These are phyloP conservation scores for Phenganax marumi DNA, from an alignment of 92 coral and sea anemone species.

Conservation along the genomic window DNA sequence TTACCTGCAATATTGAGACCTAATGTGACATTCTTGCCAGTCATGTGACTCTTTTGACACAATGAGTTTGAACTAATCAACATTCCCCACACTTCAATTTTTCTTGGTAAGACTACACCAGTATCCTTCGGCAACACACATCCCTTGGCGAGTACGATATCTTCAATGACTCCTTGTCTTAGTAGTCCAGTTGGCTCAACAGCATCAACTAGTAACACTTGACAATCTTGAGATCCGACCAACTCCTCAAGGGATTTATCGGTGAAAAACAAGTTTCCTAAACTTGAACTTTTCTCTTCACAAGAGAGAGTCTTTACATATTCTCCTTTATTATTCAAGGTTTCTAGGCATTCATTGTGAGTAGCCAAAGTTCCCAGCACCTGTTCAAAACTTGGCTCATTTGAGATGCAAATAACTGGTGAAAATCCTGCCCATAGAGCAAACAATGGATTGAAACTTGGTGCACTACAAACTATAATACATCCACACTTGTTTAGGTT, in stretches of 20 bases:
- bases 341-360: conserved; percentile 18
- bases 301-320: too few relatives aligned
- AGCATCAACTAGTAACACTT: conserved; percentile 67
- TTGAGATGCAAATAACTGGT: conserved; percentile 55
- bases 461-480: conserved; percentile 53
- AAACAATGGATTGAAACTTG: conserved; percentile 58
- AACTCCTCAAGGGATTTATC: conserved; percentile 69
- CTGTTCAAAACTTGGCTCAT: conserved; percentile 44
- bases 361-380: conserved; percentile 46
- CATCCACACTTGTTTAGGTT: neutral
- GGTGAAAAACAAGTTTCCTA: conserved; percentile 53
- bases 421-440: conserved; percentile 60
- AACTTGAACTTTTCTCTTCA: conserved; percentile 2
- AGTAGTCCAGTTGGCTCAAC: conserved; percentile 88
- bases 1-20: conserved; percentile 72
- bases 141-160: conserved; percentile 83
- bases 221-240: conserved; percentile 69
- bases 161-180: conserved; percentile 79
- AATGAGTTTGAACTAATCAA: conserved; percentile 73
- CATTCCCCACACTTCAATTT: conserved; percentile 62
- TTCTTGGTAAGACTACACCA: conserved; percentile 68
- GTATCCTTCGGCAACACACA: conserved; percentile 61
- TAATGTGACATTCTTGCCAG: conserved; percentile 65
- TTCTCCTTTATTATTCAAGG: too few relatives aligned
- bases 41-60: conserved; percentile 65